These are phyloP conservation scores for Spisula solida DNA, from an alignment of 2,888 invertebrate species.

Conservation along the genomic window DNA sequence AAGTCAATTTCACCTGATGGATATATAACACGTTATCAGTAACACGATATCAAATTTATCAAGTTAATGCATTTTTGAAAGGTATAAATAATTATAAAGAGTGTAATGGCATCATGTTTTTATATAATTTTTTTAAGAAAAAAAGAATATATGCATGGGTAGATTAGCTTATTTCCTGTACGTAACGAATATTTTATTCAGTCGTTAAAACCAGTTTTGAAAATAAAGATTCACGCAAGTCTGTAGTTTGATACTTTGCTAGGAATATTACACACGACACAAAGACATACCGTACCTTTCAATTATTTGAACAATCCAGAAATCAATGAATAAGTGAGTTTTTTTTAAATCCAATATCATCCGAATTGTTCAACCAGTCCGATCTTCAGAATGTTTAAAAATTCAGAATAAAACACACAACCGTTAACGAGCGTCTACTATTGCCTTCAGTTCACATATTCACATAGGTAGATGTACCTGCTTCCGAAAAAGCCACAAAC, in stretches of 20 bases:
- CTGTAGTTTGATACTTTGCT: neutral
- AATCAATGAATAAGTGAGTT: neutral
- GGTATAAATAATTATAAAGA: neutral
- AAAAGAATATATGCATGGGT: neutral
- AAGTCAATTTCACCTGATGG: conserved; percentile 20
- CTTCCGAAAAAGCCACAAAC: conserved; percentile 5
- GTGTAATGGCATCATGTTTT: neutral
- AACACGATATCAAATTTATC: neutral
- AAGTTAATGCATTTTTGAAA: neutral
- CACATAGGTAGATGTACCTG: conserved; percentile 5
- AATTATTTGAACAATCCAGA: neutral
- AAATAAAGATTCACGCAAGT: neutral
- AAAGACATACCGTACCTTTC: conserved; percentile 15
- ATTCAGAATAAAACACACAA: neutral
- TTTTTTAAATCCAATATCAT: neutral
- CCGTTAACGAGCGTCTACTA: neutral
- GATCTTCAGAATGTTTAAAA: neutral
- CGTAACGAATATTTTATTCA: neutral
- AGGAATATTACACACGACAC: no score
- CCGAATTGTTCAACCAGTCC: neutral
- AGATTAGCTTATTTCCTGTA: neutral
- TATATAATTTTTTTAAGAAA: neutral
- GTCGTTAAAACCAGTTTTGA: neutral
- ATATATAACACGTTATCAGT: neutral
- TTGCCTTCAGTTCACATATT: neutral